Evolutionary conservation across 2,797 vertebrate species (phyloP).

Genomic region (Melanotaenia maccullochi): DNA sequence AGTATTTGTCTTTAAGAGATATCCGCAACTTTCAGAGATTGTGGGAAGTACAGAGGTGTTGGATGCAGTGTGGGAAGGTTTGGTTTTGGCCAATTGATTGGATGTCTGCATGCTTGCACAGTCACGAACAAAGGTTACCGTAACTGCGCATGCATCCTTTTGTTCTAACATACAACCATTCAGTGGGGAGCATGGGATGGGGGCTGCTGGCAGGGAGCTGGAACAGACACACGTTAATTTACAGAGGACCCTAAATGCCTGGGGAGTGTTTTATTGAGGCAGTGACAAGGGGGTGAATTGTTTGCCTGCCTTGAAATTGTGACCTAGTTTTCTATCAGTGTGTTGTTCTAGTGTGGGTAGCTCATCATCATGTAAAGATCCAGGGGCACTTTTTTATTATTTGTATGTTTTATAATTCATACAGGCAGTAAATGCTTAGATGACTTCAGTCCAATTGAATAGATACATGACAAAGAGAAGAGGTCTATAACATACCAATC

Average conservation of each 20-base stretch:
- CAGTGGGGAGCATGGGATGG: conserved; percentile 27
- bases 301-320: conserved; percentile 65
- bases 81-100: conserved; percentile 69
- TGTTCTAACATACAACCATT: conserved; percentile 78
- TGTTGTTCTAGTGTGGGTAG: conserved; percentile 62
- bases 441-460: conserved; percentile 60
- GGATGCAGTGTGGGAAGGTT: conserved; percentile 68
- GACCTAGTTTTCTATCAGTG: conserved; percentile 70
- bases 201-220: conserved; percentile 30
- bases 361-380: conserved; percentile 64
- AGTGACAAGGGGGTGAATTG: conserved; percentile 60
- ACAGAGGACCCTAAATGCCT: conserved; percentile 58
- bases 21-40: conserved; percentile 51
- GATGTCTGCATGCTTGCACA: conserved; percentile 81
- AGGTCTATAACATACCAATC: conserved; percentile 20
- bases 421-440: conserved; percentile 43
- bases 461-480: conserved; percentile 53
- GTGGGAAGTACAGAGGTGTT: conserved; percentile 66
- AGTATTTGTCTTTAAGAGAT: conserved; percentile 39
- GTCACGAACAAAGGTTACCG: conserved; percentile 84
- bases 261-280: conserved; percentile 53
- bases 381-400: conserved; percentile 43
- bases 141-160: conserved; percentile 80
- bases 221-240: conserved; percentile 55
- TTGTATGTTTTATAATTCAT: conserved; percentile 65